Evolutionary conservation across 2,113 vertebrate species (phyloP), one percentile per base, ranked within the genome.

Genomic region (Scatophagus argus): DNA sequence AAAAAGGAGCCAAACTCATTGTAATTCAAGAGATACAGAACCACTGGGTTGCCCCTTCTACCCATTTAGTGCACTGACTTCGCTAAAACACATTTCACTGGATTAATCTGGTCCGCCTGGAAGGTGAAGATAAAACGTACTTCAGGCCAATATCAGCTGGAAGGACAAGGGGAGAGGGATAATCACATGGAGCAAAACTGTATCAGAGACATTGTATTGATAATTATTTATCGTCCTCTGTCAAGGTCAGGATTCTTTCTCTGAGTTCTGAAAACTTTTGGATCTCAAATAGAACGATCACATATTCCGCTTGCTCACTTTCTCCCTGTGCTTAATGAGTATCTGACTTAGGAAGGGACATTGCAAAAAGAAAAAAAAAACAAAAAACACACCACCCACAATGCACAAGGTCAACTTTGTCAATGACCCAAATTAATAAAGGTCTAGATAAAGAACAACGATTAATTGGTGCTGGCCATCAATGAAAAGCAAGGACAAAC

Each of bases 51-150:
- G 52, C 67, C 73, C 74, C 81, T 64, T 78, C 62, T 51, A 58
- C 67, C 69, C 77, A 68, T 85, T 88, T 81, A 87, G 82, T 56
- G 75, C 79, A 70, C 72, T 87, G 85, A 91, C 79, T 89, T 84
- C 77, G 86, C 87, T 88, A 83, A 90, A 92, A 89, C 83, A 90
- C 87, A 84, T 90, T 92, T 89, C 70, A 74, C 87, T 89, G 90
- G 89, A 86, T 92, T 92, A 93, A 92, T 92, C 88, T 90, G 86
- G 78, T 88, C 84, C 81, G 88, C 88, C 89, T 93, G 90, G 88
- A 91, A 91, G 87, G 88, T 88, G 83, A 74, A 89, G 92, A 93
- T 93, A 91, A 93, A 93, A 89, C 25, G 65, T 74, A 82, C 85
- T 87, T 89, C 86, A 80, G 84, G 77, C 79, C 83, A 79, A 75